Evolutionary conservation across 1,140 invertebrate genomes (phyloP).

Genomic region (Sminthurinus signatus): DNA sequence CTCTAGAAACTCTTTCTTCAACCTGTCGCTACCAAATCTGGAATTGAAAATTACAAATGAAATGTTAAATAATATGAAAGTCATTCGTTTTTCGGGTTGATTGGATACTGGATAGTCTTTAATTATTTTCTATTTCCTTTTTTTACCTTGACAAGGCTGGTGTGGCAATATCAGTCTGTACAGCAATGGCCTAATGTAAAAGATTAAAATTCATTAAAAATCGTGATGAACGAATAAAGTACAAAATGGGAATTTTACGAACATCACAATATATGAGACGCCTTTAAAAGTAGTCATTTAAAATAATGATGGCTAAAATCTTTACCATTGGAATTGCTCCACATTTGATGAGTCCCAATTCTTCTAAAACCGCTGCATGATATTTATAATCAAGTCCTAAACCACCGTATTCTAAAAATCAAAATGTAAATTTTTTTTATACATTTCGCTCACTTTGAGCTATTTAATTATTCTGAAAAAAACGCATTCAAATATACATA

Average conservation of each 20-base stretch:
- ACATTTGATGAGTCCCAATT: conserved; percentile 50
- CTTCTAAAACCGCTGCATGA: conserved; percentile 52
- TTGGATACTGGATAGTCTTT: too few relatives aligned
- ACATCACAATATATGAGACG: too few relatives aligned
- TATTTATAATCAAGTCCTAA: conserved; percentile 56
- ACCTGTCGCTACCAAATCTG: conserved; percentile 54
- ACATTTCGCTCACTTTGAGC: too few relatives aligned
- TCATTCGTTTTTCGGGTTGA: neutral
- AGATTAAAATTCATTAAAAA: too few relatives aligned
- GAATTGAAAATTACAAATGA: neutral
- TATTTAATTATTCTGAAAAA: neutral
- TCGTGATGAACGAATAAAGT: too few relatives aligned
- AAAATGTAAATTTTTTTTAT: too few relatives aligned
- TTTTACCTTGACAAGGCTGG: conserved; percentile 47
- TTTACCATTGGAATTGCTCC: conserved; percentile 54
- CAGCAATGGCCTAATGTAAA: too few relatives aligned
- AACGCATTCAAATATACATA: too few relatives aligned
- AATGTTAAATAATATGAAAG: neutral
- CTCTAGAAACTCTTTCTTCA: conserved; percentile 54
- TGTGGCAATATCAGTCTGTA: conserved; percentile 54
- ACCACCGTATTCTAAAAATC: conserved; percentile 53
- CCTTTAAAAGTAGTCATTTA: too few relatives aligned
- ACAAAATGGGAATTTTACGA: too few relatives aligned
- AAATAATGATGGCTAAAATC: too few relatives aligned
- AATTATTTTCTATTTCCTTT: too few relatives aligned